These are phyloP conservation scores for Enteromius viviparus DNA, from an alignment of 2,797 vertebrate genomes.

Conservation along the genomic window DNA sequence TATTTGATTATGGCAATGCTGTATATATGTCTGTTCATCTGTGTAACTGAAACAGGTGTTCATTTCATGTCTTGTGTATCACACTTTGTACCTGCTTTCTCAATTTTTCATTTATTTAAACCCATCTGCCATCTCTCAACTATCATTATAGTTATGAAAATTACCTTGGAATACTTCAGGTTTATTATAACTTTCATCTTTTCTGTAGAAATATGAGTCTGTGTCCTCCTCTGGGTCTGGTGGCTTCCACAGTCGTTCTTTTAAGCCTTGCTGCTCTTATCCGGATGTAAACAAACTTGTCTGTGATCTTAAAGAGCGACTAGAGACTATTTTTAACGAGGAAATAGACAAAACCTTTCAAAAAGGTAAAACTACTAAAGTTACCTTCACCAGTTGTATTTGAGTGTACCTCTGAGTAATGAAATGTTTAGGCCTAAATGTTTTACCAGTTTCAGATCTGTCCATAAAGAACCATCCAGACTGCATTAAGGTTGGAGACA, in stretches of 20 bases:
- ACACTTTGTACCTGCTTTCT: neutral
- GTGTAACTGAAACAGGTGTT: neutral
- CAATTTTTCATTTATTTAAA: neutral
- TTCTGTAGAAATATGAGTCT: constrained; percentile 40
- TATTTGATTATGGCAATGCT: neutral
- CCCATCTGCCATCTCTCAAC: neutral
- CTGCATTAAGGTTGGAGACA: constrained; percentile 44
- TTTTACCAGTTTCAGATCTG: constrained; percentile 24
- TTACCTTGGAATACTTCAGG: too few species aligned
- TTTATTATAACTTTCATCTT: too few species aligned
- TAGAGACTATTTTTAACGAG: constrained; percentile 35
- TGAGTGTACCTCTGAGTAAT: neutral
- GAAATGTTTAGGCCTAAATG: neutral
- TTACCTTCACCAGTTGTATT: too few species aligned
- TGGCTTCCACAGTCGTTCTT: neutral
- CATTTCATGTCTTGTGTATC: neutral
- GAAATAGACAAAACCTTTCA: constrained; percentile 28
- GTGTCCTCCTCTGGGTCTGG: constrained; percentile 18
- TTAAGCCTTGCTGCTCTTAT: constrained; percentile 23
- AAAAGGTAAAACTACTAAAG: constrained; percentile 25
- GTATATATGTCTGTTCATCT: neutral
- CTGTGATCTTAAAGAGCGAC: constrained; percentile 37
- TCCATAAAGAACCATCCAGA: neutral
- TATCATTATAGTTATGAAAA: neutral
- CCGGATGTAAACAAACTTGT: constrained; percentile 5